A percentile compares a stretch with the other conserved stretches of the same genome.
phyloP scores from a whole-genome alignment of 2,888 invertebrate genomes.

The Lottia scabra region DNA sequence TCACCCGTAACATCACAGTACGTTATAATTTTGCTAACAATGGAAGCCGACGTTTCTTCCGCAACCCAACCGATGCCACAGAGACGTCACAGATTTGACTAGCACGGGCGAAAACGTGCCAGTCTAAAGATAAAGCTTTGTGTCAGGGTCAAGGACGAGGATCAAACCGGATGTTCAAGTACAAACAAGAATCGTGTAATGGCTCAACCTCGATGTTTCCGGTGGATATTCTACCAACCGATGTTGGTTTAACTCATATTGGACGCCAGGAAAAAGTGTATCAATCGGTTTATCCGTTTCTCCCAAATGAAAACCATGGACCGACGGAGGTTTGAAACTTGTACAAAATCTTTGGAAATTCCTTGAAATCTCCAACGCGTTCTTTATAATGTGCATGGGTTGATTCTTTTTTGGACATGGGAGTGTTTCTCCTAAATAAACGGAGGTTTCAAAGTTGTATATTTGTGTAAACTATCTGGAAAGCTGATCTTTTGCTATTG shows the following conservation, averaged over 20 bases:
- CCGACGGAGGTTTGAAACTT: not conserved
- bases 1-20: slow-evolving; percentile 14
- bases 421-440: no score
- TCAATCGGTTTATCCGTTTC: not conserved
- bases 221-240: not conserved
- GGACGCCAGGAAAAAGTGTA: not conserved
- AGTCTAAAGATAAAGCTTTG: not conserved
- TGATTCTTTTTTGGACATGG: no score
- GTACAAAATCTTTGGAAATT: no score
- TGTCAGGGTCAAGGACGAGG: not conserved
- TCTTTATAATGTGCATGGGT: no score
- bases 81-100: slow-evolving; percentile 18
- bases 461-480: no score
- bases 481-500: no score
- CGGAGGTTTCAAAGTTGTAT: no score
- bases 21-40: slow-evolving; percentile 16
- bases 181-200: not conserved
- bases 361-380: no score
- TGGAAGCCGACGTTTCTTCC: slow-evolving; percentile 13
- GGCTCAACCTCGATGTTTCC: not conserved
- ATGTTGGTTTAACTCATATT: not conserved
- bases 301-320: not conserved
- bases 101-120: not conserved
- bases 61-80: slow-evolving; percentile 17
- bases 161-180: not conserved